Conservation (phyloP, 2,797 vertebrate genomes). For the Acanthis flammea region DNA sequence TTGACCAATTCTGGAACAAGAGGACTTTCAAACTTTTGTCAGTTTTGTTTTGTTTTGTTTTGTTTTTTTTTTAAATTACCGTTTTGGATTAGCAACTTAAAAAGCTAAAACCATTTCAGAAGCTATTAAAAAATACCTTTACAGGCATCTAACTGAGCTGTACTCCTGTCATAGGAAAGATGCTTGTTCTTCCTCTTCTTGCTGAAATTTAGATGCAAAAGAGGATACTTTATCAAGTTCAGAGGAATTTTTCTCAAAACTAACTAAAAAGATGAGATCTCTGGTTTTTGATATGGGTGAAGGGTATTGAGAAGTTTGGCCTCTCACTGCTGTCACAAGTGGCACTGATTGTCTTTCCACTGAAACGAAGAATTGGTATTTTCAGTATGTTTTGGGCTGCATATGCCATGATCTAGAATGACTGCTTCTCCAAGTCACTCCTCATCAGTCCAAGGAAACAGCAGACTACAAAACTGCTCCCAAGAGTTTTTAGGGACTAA, state of each 20-base stretch:
- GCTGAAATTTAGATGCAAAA: not conserved
- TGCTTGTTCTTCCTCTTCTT: not conserved
- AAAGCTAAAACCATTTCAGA: not conserved
- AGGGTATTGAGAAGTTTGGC: not conserved
- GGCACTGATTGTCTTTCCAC: not conserved
- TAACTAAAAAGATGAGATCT: not conserved
- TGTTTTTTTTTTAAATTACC: not conserved
- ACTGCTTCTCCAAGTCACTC: not conserved
- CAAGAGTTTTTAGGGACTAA: not conserved
- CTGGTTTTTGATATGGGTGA: not conserved
- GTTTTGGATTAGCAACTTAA: not conserved
- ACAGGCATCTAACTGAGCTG: not conserved
- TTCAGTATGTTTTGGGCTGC: not conserved
- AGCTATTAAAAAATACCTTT: not conserved
- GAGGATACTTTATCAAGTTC: not conserved
- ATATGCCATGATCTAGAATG: not conserved
- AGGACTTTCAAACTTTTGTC: not conserved
- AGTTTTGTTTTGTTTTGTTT: too few species aligned
- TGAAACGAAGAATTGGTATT: not conserved
- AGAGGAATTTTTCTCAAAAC: not conserved
- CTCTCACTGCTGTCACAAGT: not conserved
- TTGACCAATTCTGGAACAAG: not conserved
- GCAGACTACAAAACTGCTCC: not conserved
- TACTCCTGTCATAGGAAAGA: not conserved
- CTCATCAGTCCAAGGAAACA: not conserved